Evolutionary conservation across 2,888 invertebrate species (phyloP), one percentile per base, ranked within the genome.

Genomic region (Meiosimyza decipiens): DNA sequence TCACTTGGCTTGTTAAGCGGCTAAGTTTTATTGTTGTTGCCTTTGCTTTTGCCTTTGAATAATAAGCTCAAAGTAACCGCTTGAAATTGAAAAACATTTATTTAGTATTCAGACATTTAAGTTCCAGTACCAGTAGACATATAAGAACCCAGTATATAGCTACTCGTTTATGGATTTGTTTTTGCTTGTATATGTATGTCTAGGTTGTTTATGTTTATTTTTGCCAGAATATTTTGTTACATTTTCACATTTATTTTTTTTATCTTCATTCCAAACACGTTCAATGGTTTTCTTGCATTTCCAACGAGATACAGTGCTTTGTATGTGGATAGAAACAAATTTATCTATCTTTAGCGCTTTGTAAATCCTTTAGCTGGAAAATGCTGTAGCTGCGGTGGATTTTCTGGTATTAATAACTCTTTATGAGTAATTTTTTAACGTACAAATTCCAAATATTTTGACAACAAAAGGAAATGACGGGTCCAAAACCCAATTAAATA

Each of bases 241-340:
- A 18, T 64, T 52, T 16, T 16, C 7, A 6, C 22, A 15, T 66
- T 11, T 22, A n/a, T 6, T 66, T 4, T 55, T 18, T 2, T 40
- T 18, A 40, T 67, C 28, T 22, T 16, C 13, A 68, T 57, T 68
- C 59, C 15, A n/a, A 49, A 28, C 68, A 59, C 50, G 51, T 50
- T 59, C 40, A 68, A 62, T 52, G 49, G 54, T 52, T 62, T 63
- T 40, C 40, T 40, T 40, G 40, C 40, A 40, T 40, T 40, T 40
- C 9, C 6, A 40, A 4, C 28, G 4, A 28, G 28, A 0, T 40
- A 40, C 40, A 40, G 40, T 40, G 9, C 6, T 40, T 40, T 40
- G 40, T 9, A 9, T 40, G 6, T 28, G 28, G 28, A 28, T 28
- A 28, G 28, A 3, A 28, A 28, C 3, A 28, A 28, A 28, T 28